Conservation (phyloP, 2,113 vertebrate genomes). For the Tricholaema leucomelas region DNA sequence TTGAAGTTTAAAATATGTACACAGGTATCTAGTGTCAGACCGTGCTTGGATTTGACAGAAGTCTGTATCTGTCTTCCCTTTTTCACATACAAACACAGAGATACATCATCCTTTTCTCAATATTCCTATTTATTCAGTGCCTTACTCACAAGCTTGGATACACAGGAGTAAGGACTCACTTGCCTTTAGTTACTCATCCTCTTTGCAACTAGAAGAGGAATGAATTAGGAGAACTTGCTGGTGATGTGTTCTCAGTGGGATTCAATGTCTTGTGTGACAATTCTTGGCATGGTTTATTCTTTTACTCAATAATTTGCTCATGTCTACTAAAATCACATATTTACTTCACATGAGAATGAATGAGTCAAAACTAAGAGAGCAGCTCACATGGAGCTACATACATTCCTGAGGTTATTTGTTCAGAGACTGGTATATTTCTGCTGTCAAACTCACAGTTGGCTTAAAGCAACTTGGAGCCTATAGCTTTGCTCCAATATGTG, state of each 20-base stretch:
- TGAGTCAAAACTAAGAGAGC: neutral
- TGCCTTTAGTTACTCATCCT: neutral
- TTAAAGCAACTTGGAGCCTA: conserved; percentile 23
- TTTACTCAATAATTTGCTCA: neutral
- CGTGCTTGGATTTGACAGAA: neutral
- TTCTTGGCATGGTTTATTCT: neutral
- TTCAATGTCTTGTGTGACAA: neutral
- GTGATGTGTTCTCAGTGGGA: neutral
- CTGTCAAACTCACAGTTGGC: conserved; percentile 16
- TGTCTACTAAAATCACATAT: neutral
- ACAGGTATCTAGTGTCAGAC: neutral
- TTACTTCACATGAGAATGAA: neutral
- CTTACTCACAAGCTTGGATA: neutral
- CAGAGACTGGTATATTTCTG: conserved; percentile 14
- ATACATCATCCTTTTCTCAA: neutral
- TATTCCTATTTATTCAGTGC: neutral
- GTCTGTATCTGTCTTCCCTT: neutral
- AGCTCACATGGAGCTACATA: neutral
- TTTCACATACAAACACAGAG: neutral
- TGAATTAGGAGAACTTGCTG: neutral
- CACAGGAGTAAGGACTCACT: neutral
- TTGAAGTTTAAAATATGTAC: neutral
- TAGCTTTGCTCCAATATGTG: neutral
- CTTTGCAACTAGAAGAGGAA: neutral
- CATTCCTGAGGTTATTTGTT: conserved; percentile 25